A percentile compares a stretch with the other conserved stretches of the same genome.
phyloP scores from a whole-genome alignment of 23 tunicate species.

The Trididemnum nubilum region DNA sequence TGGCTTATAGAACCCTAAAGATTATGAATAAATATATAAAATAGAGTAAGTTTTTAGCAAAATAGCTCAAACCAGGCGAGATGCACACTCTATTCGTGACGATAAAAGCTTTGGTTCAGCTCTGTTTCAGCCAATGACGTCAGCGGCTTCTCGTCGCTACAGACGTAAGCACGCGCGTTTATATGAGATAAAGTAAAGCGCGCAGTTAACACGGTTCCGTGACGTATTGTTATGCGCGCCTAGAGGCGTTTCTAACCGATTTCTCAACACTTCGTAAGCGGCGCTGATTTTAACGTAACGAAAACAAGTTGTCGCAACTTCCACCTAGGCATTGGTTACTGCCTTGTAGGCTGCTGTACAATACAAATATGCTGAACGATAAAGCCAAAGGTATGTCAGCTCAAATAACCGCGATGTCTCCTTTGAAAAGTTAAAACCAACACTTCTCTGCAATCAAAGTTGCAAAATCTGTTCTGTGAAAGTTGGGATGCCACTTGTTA shows the following conservation, averaged over 20 bases:
- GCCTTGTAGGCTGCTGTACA: background rate
- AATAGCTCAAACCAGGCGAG: background rate
- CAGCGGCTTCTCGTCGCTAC: slow-evolving; percentile 55
- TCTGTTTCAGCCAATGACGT: slow-evolving; percentile 60
- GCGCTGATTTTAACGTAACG: background rate
- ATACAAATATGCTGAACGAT: background rate
- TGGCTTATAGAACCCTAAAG: background rate
- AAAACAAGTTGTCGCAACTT: background rate
- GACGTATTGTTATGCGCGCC: slow-evolving; percentile 54
- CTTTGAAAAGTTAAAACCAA: background rate
- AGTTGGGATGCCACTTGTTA: no score
- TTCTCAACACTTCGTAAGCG: slow-evolving; percentile 6
- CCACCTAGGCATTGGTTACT: background rate
- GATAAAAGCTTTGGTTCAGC: background rate
- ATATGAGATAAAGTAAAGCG: background rate
- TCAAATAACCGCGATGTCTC: background rate
- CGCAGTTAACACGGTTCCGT: slow-evolving; percentile 28
- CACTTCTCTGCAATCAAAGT: background rate
- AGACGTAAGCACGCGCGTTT: slow-evolving; percentile 55
- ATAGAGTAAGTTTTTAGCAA: no score
- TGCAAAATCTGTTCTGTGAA: no score
- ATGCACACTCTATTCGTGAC: slow-evolving; percentile 24
- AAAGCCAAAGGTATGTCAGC: background rate
- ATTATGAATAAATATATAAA: no score
- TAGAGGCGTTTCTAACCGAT: slow-evolving; percentile 6